Evolutionary conservation across 2,797 vertebrate species (phyloP).

Genomic region (Gymnodraco acuticeps): DNA sequence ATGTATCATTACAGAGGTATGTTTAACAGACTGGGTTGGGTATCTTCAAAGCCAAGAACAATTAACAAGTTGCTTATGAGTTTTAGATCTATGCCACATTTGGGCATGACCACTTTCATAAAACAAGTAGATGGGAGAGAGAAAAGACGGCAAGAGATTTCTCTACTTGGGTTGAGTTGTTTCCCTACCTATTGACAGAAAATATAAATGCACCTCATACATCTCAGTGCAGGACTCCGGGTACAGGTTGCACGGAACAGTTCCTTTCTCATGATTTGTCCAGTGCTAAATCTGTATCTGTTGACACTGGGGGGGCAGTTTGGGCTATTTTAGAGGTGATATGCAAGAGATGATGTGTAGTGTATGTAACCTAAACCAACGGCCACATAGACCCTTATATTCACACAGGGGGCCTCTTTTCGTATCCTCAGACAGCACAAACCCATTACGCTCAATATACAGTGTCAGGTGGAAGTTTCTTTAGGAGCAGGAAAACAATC

Average conservation of each 20-base stretch:
- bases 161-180: neutral
- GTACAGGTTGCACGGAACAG: neutral
- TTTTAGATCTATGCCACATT: neutral
- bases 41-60: no score
- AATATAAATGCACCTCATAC: neutral
- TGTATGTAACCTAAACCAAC: constrained; percentile 6
- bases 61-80: neutral
- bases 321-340: constrained; percentile 29
- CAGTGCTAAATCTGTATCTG: constrained; percentile 4
- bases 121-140: neutral
- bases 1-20: neutral
- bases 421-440: neutral
- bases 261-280: neutral
- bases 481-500: neutral
- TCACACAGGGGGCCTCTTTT: neutral
- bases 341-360: neutral
- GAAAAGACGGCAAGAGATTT: neutral
- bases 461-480: neutral
- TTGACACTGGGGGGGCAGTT: neutral
- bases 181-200: neutral
- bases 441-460: neutral
- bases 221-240: neutral
- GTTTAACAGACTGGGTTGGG: neutral
- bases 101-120: neutral
- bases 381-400: constrained; percentile 5